Evolutionary conservation across 2,797 vertebrate species (phyloP).

Genomic region (Gobio occitaniae): DNA sequence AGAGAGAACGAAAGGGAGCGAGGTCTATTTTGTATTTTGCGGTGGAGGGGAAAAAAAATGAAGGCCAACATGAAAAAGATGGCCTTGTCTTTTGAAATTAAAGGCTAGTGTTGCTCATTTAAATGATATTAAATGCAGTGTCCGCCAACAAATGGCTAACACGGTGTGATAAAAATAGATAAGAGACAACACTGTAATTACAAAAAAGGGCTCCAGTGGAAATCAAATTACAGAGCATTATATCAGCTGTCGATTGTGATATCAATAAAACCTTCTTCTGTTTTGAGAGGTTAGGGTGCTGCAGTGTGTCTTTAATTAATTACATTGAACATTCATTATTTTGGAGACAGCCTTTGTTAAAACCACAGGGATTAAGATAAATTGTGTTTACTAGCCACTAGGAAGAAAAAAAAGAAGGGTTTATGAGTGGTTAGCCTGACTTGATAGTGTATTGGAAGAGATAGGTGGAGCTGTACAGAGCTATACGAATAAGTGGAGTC

Average conservation of each 20-base stretch:
- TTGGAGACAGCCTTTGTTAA: slow-evolving; percentile 69
- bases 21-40: slow-evolving; percentile 34
- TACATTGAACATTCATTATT: slow-evolving; percentile 72
- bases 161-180: slow-evolving; percentile 66
- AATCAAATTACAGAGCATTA: slow-evolving; percentile 73
- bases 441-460: slow-evolving; percentile 46
- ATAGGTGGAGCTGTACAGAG: slow-evolving; percentile 41
- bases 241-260: slow-evolving; percentile 72
- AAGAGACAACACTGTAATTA: slow-evolving; percentile 71
- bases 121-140: slow-evolving; percentile 62
- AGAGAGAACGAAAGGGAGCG: not conserved
- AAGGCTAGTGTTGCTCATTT: slow-evolving; percentile 51
- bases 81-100: slow-evolving; percentile 67
- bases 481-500: slow-evolving; percentile 12
- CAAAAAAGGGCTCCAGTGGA: slow-evolving; percentile 64
- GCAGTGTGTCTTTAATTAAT: slow-evolving; percentile 71
- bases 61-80: slow-evolving; percentile 77
- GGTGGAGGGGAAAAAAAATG: slow-evolving; percentile 52
- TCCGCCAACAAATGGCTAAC: slow-evolving; percentile 55
- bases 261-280: slow-evolving; percentile 71
- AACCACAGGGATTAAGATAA: slow-evolving; percentile 73
- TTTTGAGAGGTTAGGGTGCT: slow-evolving; percentile 64
- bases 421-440: slow-evolving; percentile 63
- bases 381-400: slow-evolving; percentile 72
- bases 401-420: slow-evolving; percentile 52